These are phyloP conservation scores for Paramuricea clavata DNA, from an alignment of 92 coral and sea anemone genomes.

Conservation along the genomic window DNA sequence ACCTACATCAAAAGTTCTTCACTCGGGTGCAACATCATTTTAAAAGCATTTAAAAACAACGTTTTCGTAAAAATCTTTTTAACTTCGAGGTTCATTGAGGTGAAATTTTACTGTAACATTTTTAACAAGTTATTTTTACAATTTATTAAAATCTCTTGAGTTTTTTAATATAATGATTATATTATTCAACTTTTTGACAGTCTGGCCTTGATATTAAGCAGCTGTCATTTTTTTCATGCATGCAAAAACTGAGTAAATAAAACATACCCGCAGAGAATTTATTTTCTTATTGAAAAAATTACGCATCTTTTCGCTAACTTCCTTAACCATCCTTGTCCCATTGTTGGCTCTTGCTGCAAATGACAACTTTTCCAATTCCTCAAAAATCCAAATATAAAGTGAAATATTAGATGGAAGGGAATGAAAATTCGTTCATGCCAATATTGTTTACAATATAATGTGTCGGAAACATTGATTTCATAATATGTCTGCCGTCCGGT, in stretches of 20 bases:
- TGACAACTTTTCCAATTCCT: conserved; percentile 33
- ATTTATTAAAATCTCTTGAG: not conserved
- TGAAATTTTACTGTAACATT: not conserved
- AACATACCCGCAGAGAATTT: conserved; percentile 44
- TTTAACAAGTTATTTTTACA: not conserved
- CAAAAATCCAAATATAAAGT: not conserved
- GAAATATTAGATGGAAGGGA: not conserved
- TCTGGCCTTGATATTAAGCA: not conserved
- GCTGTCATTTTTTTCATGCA: not conserved
- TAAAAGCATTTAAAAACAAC: not conserved
- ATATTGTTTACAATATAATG: not conserved
- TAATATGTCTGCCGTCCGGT: not conserved
- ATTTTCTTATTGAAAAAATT: conserved; percentile 31
- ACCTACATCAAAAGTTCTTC: not conserved
- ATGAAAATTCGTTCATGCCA: not conserved
- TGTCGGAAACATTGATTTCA: not conserved
- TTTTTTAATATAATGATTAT: not conserved
- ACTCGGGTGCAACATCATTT: not conserved
- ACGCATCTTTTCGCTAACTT: conserved; percentile 39
- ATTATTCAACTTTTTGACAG: not conserved
- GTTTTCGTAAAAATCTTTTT: not conserved
- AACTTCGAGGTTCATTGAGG: no score
- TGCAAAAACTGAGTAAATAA: not conserved
- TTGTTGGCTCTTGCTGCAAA: not conserved
- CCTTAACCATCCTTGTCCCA: conserved; percentile 51